Conservation (phyloP, 2,113 vertebrate species). For the Microtus oregoni region DNA sequence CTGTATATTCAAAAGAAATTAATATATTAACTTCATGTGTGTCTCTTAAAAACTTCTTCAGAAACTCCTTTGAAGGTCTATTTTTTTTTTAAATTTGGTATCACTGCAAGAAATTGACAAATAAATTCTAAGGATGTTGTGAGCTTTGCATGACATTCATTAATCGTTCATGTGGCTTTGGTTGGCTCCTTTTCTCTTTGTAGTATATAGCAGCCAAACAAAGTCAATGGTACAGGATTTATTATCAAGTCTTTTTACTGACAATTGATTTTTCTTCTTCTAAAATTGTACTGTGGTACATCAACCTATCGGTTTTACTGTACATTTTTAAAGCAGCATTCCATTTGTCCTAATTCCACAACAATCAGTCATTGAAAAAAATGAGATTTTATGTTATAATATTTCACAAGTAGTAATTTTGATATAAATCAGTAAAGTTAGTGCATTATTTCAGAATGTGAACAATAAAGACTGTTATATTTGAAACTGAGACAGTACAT, state of each 20-base stretch:
- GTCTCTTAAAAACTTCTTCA: conserved; percentile 63
- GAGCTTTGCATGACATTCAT: conserved; percentile 72
- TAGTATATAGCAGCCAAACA: conserved; percentile 53
- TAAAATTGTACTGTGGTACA: conserved; percentile 61
- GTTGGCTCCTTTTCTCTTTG: conserved; percentile 63
- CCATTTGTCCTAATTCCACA: conserved; percentile 44
- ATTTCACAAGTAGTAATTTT: conserved; percentile 23
- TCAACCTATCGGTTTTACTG: conserved; percentile 48
- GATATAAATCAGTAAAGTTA: neutral
- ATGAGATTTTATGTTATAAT: conserved; percentile 21
- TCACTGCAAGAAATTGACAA: conserved; percentile 62
- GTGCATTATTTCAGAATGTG: conserved; percentile 30
- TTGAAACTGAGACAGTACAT: conserved; percentile 5
- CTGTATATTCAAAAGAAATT: conserved; percentile 64
- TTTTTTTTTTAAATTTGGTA: conserved; percentile 75
- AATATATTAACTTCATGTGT: conserved; percentile 59
- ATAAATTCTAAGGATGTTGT: conserved; percentile 71
- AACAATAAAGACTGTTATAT: neutral
- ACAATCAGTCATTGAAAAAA: conserved; percentile 25
- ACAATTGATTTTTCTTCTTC: conserved; percentile 68
- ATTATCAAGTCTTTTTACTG: conserved; percentile 65
- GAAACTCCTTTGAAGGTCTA: conserved; percentile 52
- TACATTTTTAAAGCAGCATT: neutral
- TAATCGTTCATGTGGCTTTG: conserved; percentile 76
- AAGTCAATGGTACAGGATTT: conserved; percentile 58